Evolutionary conservation across 2,113 vertebrate species (phyloP), one percentile per base, ranked within the genome.

Genomic region (Stigmatopora nigra): DNA sequence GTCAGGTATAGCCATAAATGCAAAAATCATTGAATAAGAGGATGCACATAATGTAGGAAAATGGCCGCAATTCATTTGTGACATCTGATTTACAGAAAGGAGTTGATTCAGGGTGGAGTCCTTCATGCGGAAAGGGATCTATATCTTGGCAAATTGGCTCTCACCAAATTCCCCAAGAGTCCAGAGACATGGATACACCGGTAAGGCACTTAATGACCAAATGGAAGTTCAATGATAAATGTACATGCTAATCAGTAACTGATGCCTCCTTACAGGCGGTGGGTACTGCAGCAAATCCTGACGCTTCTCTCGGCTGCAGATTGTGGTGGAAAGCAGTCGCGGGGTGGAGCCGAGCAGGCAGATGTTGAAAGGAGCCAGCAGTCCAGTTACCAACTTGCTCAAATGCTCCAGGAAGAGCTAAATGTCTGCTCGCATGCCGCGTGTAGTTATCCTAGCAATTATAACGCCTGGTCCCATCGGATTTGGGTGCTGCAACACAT

Each of bases 171-270:
- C 86, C 97, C 97, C 49, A 99, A 99, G 88, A 99, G 97, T 82
- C 96, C 97, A n/a, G 97, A 98, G 88, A 98, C 96, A 3, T 99
- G 97, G 97, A 99, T 98, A 83, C 97, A 99, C 91, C 93, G 97
- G 97, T 99, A 66, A 70, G 20, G 53, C 9, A 31, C 15, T 22
- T 25, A 14, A 31, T 56, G 20, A 25, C 11, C 25, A 25, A 25
- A 25, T 55, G 12, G 35, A n/a, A 9, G 35, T 59, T 10, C 38
- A 38, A 15, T 9, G 17, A 36, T 31, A 7, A 38, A 12, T n/a
- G 7, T 60, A 4, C 22, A 55, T 55, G 13, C 25, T 56, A 16
- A 56, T 7, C 22, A 16, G 13, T 10, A 15, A 8, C 13, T 35
- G 17, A 25, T 69, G 16, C 73, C 17, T 81, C 1, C 10, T 14